Conservation (phyloP, 2,797 vertebrate genomes). For the Eidolon dupreanum region DNA sequence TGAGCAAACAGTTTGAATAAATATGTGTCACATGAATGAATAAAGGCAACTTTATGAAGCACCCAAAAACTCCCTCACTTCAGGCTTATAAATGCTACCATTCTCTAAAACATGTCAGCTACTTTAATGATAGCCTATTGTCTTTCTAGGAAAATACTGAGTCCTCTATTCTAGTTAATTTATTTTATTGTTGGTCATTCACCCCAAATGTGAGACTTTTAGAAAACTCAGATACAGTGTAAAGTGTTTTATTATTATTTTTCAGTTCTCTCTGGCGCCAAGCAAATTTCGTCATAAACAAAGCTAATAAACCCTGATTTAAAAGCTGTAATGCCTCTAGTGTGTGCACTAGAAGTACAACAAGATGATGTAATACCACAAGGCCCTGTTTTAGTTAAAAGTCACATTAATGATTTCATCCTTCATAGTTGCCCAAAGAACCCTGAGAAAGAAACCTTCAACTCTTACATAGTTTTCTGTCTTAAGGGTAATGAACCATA, state of each 20-base stretch:
- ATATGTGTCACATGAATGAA: not conserved
- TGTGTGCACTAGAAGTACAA: conserved; percentile 14
- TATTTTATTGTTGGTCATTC: conserved; percentile 48
- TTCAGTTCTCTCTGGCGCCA: conserved; percentile 61
- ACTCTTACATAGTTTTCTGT: conserved; percentile 87
- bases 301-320: conserved; percentile 56
- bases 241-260: conserved; percentile 52
- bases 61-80: not conserved
- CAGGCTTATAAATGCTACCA: not conserved
- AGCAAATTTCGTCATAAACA: conserved; percentile 64
- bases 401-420: conserved; percentile 87
- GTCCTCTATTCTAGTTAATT: conserved; percentile 55
- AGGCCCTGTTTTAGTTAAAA: conserved; percentile 83
- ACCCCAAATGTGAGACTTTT: conserved; percentile 22
- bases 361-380: conserved; percentile 65
- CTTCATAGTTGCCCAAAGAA: conserved; percentile 85
- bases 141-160: conserved; percentile 43
- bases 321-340: not conserved
- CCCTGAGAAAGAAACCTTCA: conserved; percentile 88
- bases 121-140: not conserved
- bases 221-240: not conserved
- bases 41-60: not conserved
- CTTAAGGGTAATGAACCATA: conserved; percentile 89
- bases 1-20: not conserved
- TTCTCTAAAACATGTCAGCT: not conserved